Base-by-base conservation (phyloP, 2,113 vertebrate species). In the Aegithalos caudatus region DNA sequence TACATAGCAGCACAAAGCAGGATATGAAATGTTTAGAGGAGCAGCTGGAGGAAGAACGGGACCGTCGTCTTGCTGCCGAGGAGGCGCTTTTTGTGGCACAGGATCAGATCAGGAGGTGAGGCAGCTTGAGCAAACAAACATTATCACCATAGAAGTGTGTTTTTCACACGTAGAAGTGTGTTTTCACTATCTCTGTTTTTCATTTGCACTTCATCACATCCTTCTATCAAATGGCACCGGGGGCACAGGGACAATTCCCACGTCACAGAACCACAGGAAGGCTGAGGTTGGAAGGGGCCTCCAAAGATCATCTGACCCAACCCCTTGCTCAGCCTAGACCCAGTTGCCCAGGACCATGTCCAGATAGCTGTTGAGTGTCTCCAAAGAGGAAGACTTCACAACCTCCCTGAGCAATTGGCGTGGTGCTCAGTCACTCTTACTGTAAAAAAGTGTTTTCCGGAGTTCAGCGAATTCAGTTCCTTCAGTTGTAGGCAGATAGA, bases 31-130 rank as follows among this genome's bases (percentile, higher is more conserved):
- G 96, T 28, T 77, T 99, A 11, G 98, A 99, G 97, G 98, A 99
- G 92, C 98, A 98, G 82, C 97, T 99, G 45, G 97, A 98, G 76
- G 98, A 98, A 53, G 98, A 98, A 24, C 98, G 97, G 65, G 98
- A 99, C 56, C 98, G 74, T 78, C 98, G 99, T 60, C 22, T 95
- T 27, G 96, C 95, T n/a, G 95, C 94, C 7, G 98, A 98, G 90
- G 96, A 95, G 31, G 96, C 96, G 0, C 96, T 98, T 9, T 88
- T 92, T 10, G 87, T 62, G 1, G 97, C 97, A 0, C 97, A 98
- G 94, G 98, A 98, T 31, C 97, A 98, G 67, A 94, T 98, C 65
- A 95, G 94, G 66, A 86, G 98, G 98, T 98, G 83, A 89, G 82
- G 33, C 37, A 69, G 37, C 77, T 42, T 14, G 28, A 21, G 8